phyloP scores from a whole-genome alignment of 2,888 invertebrate species.

The Euproctis similis region DNA sequence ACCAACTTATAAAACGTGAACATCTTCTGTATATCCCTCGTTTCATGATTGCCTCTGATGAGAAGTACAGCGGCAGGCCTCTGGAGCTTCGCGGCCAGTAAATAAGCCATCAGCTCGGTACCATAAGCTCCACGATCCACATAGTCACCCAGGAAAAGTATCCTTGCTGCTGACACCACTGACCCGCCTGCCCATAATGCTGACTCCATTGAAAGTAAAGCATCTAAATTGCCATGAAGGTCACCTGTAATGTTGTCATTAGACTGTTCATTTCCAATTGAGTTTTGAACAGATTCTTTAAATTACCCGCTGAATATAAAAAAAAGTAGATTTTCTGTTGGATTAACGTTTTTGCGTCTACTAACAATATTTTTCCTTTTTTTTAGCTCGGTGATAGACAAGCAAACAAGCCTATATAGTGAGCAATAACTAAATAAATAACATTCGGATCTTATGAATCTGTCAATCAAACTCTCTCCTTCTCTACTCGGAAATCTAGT shows the following conservation, averaged over 20 bases:
- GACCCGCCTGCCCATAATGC: conserved; percentile 82
- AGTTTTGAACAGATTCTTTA: no score
- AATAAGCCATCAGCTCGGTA: conserved; percentile 81
- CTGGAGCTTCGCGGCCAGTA: conserved; percentile 82
- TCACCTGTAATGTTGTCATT: conserved; percentile 79
- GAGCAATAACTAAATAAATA: no score
- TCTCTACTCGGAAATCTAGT: no score
- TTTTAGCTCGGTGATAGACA: no score
- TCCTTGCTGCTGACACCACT: conserved; percentile 76
- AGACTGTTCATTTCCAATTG: no score
- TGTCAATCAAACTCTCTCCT: no score
- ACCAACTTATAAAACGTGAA: conserved; percentile 81
- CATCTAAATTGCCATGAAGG: conserved; percentile 83
- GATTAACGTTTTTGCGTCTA: no score
- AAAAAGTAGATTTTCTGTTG: no score
- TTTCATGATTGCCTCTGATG: conserved; percentile 85
- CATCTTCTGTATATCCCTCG: conserved; percentile 82
- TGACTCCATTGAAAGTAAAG: conserved; percentile 81
- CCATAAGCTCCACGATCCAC: conserved; percentile 83
- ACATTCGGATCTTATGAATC: no score
- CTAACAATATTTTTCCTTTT: no score
- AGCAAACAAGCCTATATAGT: no score
- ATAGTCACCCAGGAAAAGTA: conserved; percentile 85
- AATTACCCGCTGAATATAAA: no score
- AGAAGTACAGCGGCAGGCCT: conserved; percentile 78